Evolutionary conservation across 2,888 invertebrate species (phyloP).

Genomic region (Unio pictorum): DNA sequence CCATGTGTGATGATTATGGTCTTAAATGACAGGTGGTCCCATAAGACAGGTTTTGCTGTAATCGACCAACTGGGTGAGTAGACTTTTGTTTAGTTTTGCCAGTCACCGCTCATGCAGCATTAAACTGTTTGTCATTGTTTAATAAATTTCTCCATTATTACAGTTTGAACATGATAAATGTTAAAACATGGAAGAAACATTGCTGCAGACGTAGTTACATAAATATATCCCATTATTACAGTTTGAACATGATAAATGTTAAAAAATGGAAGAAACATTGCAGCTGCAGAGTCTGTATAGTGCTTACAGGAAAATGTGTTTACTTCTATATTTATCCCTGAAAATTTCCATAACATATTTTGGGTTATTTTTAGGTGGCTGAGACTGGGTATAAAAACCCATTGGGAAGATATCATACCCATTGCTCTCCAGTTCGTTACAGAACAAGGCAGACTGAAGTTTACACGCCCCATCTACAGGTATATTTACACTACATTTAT

Average conservation of each 20-base stretch:
- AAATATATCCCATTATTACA: background rate
- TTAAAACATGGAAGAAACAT: background rate
- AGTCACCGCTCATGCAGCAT: no score
- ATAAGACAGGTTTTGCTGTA: no score
- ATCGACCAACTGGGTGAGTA: no score
- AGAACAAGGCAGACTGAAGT: constrained; percentile 92
- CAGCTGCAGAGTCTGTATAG: no score
- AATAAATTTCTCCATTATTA: background rate
- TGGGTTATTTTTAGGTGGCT: constrained; percentile 79
- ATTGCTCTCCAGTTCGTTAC: constrained; percentile 85
- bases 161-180: background rate
- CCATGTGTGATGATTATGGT: no score
- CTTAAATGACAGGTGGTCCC: no score
- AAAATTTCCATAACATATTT: no score
- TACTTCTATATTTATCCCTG: no score
- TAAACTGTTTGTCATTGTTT: background rate
- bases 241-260: background rate
- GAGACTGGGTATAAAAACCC: constrained; percentile 83
- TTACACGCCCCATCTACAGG: constrained; percentile 88
- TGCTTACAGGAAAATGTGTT: no score
- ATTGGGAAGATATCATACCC: constrained; percentile 79
- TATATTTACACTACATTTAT: constrained; percentile 45
- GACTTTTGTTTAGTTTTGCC: no score
- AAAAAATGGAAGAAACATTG: background rate
- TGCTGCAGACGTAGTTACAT: no score